Base-by-base conservation (phyloP, 2,113 vertebrate genomes). In the Cygnus atratus region DNA sequence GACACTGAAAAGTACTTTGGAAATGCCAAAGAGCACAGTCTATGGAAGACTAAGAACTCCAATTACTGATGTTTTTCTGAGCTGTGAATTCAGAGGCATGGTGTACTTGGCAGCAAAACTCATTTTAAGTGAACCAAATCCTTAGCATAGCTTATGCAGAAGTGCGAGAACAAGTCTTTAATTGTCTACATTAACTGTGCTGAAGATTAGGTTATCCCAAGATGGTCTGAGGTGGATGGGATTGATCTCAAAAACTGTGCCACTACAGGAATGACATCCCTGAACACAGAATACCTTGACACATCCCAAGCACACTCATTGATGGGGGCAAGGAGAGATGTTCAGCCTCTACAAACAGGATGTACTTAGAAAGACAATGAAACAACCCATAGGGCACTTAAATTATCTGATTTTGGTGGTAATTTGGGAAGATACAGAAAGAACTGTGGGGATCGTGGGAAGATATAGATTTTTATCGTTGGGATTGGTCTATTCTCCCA, bases 51-150 rank as follows among this genome's bases (percentile, higher is more conserved):
- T 65, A 92, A 92, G 78, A 83, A 44, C 66, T 93, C 28, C 35
- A 31, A 29, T 72, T 52, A 43, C 43, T 67, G 68, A 62, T 62
- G 48, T 24, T 75, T 74, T 58, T 84, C 52, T 59, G 48, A 95
- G 57, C 41, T 84, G 31, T 76, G 55, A 91, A 87, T 85, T 83
- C 72, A 93, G 58, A 78, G 13, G 21, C 43, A 66, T 44, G 28
- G 46, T 44, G 39, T 61, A 79, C 39, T 57, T 87, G 33, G 78
- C 37, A 82, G 58, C 33, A 70, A 87, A 94, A 65, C 7, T 87
- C n/a, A 89, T 66, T 89, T 92, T 80, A 77, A 92, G 31, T 41
- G 74, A 91, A 75, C 21, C 62, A 93, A 90, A 75, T 79, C 50
- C 29, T 92, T 71, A 81, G 37, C 24, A 63, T 19, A 65, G 37